Evolutionary conservation across 2,113 vertebrate genomes (phyloP).

Genomic region (Phylloscopus whistleri): DNA sequence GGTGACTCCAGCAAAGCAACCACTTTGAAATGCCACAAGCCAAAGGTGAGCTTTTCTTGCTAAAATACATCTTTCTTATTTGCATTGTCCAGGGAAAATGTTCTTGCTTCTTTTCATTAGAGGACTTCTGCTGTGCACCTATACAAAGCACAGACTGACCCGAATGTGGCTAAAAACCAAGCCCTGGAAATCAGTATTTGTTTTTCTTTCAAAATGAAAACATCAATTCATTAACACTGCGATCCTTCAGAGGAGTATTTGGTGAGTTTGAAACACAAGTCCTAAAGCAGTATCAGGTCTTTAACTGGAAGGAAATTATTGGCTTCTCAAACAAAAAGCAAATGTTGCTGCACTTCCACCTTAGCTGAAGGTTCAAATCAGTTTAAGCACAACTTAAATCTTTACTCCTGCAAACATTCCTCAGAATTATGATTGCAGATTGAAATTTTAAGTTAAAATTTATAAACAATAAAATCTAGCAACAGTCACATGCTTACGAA

Average conservation of each 20-base stretch:
- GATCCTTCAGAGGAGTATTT: neutral
- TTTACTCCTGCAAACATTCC: neutral
- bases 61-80: neutral
- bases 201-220: neutral
- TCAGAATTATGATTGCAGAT: neutral
- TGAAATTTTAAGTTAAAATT: neutral
- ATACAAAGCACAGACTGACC: neutral
- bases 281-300: neutral
- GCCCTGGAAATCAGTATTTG: neutral
- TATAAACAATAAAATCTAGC: neutral
- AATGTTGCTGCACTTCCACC: neutral
- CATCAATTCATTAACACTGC: neutral
- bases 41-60: neutral
- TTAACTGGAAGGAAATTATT: neutral
- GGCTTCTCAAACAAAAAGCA: neutral
- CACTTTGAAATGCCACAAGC: neutral
- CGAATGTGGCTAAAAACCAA: neutral
- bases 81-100: neutral
- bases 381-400: neutral
- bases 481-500: neutral
- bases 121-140: neutral
- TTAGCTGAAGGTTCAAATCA: neutral
- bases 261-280: neutral
- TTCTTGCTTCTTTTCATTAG: neutral
- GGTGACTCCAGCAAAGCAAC: neutral